Conservation (phyloP, 2,797 vertebrate species). For the Coranthus polyacanthus region DNA sequence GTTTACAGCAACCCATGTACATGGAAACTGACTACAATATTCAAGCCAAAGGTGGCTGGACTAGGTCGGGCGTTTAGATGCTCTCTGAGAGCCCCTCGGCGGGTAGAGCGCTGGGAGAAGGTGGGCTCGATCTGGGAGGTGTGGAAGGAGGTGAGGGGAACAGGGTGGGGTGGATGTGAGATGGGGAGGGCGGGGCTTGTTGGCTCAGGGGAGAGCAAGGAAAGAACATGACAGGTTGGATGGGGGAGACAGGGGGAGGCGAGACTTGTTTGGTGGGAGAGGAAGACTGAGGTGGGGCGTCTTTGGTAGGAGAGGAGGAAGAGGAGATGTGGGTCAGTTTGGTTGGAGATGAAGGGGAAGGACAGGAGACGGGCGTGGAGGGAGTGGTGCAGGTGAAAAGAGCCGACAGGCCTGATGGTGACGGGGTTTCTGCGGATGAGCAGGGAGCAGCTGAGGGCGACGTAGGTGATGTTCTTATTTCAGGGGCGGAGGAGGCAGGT, state of each 20-base stretch:
- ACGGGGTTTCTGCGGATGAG: conserved; percentile 13
- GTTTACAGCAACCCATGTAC: conserved; percentile 53
- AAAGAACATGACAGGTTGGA: conserved; percentile 41
- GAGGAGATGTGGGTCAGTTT: not conserved
- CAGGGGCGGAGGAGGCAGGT: conserved; percentile 14
- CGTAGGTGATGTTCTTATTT: conserved; percentile 22
- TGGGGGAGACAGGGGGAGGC: conserved; percentile 27
- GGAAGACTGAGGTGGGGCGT: conserved; percentile 1
- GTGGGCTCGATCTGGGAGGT: conserved; percentile 36
- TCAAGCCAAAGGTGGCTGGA: no score
- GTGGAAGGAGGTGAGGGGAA: conserved; percentile 77
- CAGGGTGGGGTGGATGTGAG: conserved; percentile 60
- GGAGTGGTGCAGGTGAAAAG: conserved; percentile 19
- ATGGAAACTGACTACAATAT: not conserved
- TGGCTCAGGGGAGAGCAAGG: conserved; percentile 49
- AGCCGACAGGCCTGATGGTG: no score
- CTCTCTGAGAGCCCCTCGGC: conserved; percentile 70
- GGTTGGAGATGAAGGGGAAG: conserved; percentile 29
- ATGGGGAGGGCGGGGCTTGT: conserved; percentile 50
- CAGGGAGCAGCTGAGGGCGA: conserved; percentile 14
- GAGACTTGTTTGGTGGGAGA: no score
- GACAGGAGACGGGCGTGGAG: conserved; percentile 19
- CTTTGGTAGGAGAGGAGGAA: conserved; percentile 10
- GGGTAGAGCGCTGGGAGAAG: conserved; percentile 34
- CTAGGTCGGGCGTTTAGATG: conserved; percentile 13